phyloP scores from a whole-genome alignment of 2,888 invertebrate genomes.

The Diarsia dahlii region DNA sequence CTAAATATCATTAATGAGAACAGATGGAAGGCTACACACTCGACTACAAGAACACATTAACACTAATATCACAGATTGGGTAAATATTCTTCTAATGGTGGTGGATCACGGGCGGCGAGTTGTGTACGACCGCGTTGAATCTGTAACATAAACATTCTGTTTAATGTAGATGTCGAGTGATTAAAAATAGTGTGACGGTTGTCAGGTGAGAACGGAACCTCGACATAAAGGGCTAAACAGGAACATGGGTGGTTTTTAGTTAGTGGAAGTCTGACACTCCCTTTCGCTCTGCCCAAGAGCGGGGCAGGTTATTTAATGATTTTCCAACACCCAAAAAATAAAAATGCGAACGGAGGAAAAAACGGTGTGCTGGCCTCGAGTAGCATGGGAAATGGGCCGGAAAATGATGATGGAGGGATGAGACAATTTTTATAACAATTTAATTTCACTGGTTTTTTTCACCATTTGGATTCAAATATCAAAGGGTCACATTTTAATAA shows the following conservation, averaged over 20 bases:
- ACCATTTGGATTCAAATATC: neutral
- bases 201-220: neutral
- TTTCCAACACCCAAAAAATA: too few relatives aligned
- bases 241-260: too few relatives aligned
- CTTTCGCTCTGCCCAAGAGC: too few relatives aligned
- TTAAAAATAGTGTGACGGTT: neutral
- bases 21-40: constrained; percentile 71
- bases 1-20: constrained; percentile 73
- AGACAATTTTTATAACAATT: neutral
- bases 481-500: neutral
- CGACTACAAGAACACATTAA: constrained; percentile 76
- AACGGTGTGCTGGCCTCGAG: neutral
- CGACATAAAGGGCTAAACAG: too few relatives aligned
- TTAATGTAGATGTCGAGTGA: neutral
- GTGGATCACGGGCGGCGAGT: constrained; percentile 88
- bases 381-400: too few relatives aligned
- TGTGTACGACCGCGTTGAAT: constrained; percentile 89
- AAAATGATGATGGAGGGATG: neutral
- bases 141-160: constrained; percentile 71
- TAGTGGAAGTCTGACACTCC: too few relatives aligned
- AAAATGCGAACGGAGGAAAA: too few relatives aligned
- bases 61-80: constrained; percentile 87
- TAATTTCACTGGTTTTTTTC: neutral
- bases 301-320: too few relatives aligned
- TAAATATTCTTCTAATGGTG: constrained; percentile 83